Base-by-base conservation (phyloP, 2,797 vertebrate genomes). In the Denticeps clupeoides region DNA sequence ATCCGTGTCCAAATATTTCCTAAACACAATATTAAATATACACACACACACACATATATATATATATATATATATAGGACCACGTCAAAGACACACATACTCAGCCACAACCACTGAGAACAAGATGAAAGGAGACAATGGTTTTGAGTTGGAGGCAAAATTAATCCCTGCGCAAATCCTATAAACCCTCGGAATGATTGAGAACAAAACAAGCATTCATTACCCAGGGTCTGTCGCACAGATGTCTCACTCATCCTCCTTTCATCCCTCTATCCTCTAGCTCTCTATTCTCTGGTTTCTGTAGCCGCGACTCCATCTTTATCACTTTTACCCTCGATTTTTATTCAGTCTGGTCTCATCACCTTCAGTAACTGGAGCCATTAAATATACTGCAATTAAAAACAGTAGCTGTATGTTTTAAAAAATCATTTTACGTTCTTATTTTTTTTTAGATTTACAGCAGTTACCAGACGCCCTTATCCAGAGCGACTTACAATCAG, bases 151-250 rank as follows among this genome's bases (percentile, higher is more conserved):
- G 72, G 67, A 73, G 57, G 55, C 52, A 46, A 73, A 77, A 67
- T 77, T 82, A 82, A 84, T 84, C 81, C 64, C 60, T 35, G 47
- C 69, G 49, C 70, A 82, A 83, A 83, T 82, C 78, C 79, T 76
- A 74, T 75, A 80, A 76, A 78, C 73, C 62, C 74, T 67, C 64
- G 47, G 62, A 72, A 71, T 68, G 65, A 65, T 23, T 25, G 28
- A 23, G 68, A 77, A 79, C 72, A 73, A 78, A 82, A 80, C 73
- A 82, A 70, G 72, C 67, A 65, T 61, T 81, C 69, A 85, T 82
- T 81, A 82, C 77, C 66, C 58, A 41, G 55, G 41, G 64, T 59
- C 70, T 58, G 64, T 59, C 60, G 62, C 64, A 76, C 70, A 75
- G 64, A 67, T 59, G 31, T 64, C 53, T 47, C 29, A 28, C 32